Evolutionary conservation across 2,888 invertebrate species (phyloP), one percentile per base, ranked within the genome.

Genomic region (Leptarthrus brevirostris): DNA sequence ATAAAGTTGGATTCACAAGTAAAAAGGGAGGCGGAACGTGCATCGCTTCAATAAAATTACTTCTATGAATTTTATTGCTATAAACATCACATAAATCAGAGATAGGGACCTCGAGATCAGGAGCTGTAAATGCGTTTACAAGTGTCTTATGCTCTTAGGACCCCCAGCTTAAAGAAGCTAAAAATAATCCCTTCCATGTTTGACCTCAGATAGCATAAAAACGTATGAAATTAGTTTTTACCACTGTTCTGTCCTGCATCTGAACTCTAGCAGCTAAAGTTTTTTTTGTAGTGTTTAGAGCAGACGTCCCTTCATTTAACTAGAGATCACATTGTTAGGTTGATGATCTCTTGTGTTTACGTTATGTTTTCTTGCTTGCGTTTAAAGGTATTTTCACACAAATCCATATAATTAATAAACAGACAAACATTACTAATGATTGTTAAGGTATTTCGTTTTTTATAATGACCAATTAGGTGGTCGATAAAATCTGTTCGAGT

Each of bases 11-110:
- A 8, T 20, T 3, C 16, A 8, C 61, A 61, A 61, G 34, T 61
- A 61, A 20, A 36, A 20, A 22, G 36, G 20, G 61, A 40, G 61
- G 36, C 16, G n/a, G 61, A 18, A 30, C 16, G 34, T 12, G 40
- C 36, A 40, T 24, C 26, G n/a, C 36, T 36, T 61, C 20, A 40
- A 61, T 61, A 61, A 61, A 61, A 61, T 61, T 61, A 61, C 61
- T 61, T 40, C 18, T 18, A 61, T 36, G 61, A 61, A 44, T 61
- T 61, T 61, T 61, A 61, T 36, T 61, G 22, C 61, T 30, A 61
- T 61, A 61, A 61, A 36, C 40, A 61, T 61, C 40, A 61, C 61
- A 61, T 61, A 61, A 61, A 61, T 61, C 61, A 61, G 20, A 40
- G 36, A 40, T 40, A 40, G 61, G 40, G 61, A 40, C 40, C 61